Base-by-base conservation (phyloP, 2,113 vertebrate genomes). In the Ranitomeya imitator region DNA sequence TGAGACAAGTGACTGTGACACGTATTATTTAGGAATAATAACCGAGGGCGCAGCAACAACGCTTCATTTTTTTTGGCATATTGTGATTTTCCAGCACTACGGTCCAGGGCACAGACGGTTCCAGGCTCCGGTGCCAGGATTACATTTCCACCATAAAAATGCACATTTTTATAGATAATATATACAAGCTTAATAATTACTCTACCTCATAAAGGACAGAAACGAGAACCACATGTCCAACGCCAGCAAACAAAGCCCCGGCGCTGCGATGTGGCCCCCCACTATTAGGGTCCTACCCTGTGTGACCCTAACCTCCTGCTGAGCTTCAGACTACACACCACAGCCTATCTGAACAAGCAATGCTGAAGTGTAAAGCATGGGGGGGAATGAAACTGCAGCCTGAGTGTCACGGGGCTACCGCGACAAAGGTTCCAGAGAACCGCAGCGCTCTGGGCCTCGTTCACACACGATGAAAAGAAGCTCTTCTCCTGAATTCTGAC, bases 61-160 rank as follows among this genome's bases (percentile, higher is more conserved):
- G 37, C 54, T 61, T 45, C 8, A n/a, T 57, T 63, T 63, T 15
- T 57, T 63, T 63, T 15, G 31, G 73, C 59, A 79, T 19, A 79
- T 86, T 79, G 76, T n/a, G 74, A 86, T 55, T 79, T 67, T 65
- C 76, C 85, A 67, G 59, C 4, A 6, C 31, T 37, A 11, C 7
- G 1, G 19, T 86, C 76, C 85, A 86, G 37, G 23, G 85, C 7
- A 86, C 85, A 18, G 45, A 52, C 23, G 31, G 85, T 86, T 86
- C 85, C 45, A 79, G 54, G 2, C 10, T 7, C n/a, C 8, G 6
- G 8, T 37, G 85, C 76, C 85, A 79, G 77, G 60, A 86, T 67
- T 26, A 86, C 9, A 65, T 77, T 83, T 67, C 61, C 63, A 67
- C 63, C 81, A 71, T 71, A 55, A 71, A 84, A 84, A 71, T 23